Conservation (phyloP, 2,888 invertebrate genomes). For the Acrobasis consociella region DNA sequence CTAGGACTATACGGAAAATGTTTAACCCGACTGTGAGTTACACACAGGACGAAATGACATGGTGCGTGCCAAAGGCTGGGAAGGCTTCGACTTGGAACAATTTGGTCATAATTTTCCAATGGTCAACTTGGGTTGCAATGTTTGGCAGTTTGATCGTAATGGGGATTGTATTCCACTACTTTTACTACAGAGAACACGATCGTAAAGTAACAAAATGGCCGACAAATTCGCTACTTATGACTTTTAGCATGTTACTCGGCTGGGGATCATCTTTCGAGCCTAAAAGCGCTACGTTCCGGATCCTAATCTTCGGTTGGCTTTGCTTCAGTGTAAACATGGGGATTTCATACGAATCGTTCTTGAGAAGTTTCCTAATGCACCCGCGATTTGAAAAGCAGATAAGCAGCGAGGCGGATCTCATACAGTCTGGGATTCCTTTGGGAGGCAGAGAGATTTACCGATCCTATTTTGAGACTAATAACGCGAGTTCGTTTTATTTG, state of each 20-base stretch:
- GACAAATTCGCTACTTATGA: slow-evolving; percentile 71
- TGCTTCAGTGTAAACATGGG: slow-evolving; percentile 77
- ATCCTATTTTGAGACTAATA: slow-evolving; percentile 77
- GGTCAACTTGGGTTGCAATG: slow-evolving; percentile 72
- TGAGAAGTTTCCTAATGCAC: slow-evolving; percentile 78
- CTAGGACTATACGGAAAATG: slow-evolving; percentile 67
- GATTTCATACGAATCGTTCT: slow-evolving; percentile 77
- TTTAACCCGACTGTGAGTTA: slow-evolving; percentile 75
- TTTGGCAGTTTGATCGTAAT: slow-evolving; percentile 60
- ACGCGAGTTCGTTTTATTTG: slow-evolving; percentile 74
- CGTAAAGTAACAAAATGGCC: slow-evolving; percentile 68
- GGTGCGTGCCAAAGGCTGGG: slow-evolving; percentile 71
- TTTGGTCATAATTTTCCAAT: slow-evolving; percentile 74
- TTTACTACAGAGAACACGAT: slow-evolving; percentile 62
- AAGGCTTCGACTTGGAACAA: slow-evolving; percentile 74
- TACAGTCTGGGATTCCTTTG: slow-evolving; percentile 67
- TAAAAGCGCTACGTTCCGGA: slow-evolving; percentile 65
- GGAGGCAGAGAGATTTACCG: slow-evolving; percentile 78
- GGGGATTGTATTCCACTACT: slow-evolving; percentile 66
- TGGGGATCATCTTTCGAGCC: slow-evolving; percentile 72
- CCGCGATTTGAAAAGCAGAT: slow-evolving; percentile 79
- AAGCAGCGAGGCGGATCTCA: slow-evolving; percentile 69
- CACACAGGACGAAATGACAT: slow-evolving; percentile 77
- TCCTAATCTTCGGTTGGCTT: slow-evolving; percentile 73
- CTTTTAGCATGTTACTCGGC: slow-evolving; percentile 74